These are phyloP conservation scores for Trilocha varians DNA, from an alignment of 2,888 invertebrate genomes.

Conservation along the genomic window DNA sequence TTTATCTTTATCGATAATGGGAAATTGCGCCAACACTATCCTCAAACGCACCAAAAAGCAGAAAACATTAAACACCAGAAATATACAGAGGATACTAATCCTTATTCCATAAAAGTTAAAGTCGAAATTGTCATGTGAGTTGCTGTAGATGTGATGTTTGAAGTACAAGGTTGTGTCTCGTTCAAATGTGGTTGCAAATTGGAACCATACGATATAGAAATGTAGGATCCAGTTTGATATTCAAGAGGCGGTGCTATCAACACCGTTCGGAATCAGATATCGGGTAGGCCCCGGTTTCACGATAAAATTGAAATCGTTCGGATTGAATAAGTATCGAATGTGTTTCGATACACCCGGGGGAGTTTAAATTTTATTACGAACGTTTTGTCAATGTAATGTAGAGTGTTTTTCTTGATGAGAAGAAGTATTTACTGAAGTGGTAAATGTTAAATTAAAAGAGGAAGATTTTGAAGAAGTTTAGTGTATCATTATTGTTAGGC, in stretches of 20 bases:
- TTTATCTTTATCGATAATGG: conserved; percentile 55
- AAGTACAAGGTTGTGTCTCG: conserved; percentile 33
- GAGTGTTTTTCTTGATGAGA: too few relatives aligned
- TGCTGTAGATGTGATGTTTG: conserved; percentile 4
- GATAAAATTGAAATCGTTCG: conserved; percentile 54
- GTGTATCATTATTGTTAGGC: too few relatives aligned
- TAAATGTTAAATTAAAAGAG: too few relatives aligned
- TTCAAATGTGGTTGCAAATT: conserved; percentile 35
- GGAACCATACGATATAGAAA: conserved; percentile 37
- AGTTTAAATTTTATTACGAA: conserved; percentile 25
- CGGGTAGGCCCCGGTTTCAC: conserved; percentile 30
- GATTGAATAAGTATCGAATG: conserved; percentile 42
- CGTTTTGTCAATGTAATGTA: too few relatives aligned
- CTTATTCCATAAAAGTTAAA: not conserved
- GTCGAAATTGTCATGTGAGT: not conserved
- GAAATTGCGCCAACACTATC: conserved; percentile 46
- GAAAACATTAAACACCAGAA: not conserved
- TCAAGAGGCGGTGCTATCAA: conserved; percentile 43
- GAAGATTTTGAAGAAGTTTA: too few relatives aligned
- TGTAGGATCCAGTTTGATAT: conserved; percentile 37
- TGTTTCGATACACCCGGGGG: conserved; percentile 28
- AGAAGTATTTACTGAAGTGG: too few relatives aligned
- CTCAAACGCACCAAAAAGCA: conserved; percentile 5
- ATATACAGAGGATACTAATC: not conserved
- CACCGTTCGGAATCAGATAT: conserved; percentile 40